Percentiles rank a stretch among this genome's conserved stretches.
These are phyloP conservation scores for Hoplodrina blanda DNA, from an alignment of 2,888 invertebrate genomes.

Conservation along the genomic window DNA sequence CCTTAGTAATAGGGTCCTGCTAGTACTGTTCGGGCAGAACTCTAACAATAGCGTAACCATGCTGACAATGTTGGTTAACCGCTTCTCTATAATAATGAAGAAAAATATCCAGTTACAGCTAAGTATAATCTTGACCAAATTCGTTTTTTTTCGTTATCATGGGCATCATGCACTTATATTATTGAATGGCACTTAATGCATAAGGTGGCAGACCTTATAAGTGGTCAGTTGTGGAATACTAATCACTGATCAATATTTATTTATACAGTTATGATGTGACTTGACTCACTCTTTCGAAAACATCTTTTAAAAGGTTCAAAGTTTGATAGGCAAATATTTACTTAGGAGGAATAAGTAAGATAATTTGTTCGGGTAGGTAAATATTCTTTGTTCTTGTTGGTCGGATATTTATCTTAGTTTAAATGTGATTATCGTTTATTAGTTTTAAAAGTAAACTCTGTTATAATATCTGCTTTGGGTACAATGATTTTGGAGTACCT, in stretches of 20 bases:
- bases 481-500: too few relatives aligned
- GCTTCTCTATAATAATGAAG: not conserved
- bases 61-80: too few relatives aligned
- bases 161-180: not conserved
- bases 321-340: constrained; percentile 30
- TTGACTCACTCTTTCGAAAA: constrained; percentile 22
- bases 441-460: not conserved
- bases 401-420: constrained; percentile 6
- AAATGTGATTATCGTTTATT: not conserved
- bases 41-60: not conserved
- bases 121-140: too few relatives aligned
- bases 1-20: too few relatives aligned
- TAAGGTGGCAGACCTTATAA: constrained; percentile 19
- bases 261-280: not conserved
- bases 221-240: constrained; percentile 17
- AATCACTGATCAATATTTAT: constrained; percentile 50
- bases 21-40: too few relatives aligned
- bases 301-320: constrained; percentile 15
- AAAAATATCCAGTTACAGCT: not conserved
- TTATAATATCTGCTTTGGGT: not conserved
- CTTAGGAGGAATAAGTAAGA: constrained; percentile 18
- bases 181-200: not conserved
- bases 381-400: constrained; percentile 10
- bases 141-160: too few relatives aligned
- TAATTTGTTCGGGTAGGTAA: constrained; percentile 1